Conservation (phyloP, 2,113 vertebrate genomes). For the Lonchura striata region DNA sequence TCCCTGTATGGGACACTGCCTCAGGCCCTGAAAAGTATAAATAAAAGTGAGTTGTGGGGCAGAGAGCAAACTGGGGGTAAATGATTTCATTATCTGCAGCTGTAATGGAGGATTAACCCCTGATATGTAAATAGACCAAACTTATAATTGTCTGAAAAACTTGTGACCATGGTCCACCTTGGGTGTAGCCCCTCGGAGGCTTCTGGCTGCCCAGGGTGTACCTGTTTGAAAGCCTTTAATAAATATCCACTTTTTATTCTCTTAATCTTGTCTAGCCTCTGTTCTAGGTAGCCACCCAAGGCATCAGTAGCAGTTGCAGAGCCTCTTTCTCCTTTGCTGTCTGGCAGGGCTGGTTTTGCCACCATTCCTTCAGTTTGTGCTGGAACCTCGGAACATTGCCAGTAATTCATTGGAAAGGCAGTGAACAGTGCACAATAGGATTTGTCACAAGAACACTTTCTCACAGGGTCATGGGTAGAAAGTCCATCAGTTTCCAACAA, state of each 20-base stretch:
- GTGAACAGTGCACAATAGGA: not conserved
- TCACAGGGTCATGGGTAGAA: not conserved
- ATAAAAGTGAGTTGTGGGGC: too few relatives aligned
- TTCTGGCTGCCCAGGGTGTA: not conserved
- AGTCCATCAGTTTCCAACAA: not conserved
- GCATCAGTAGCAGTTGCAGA: not conserved
- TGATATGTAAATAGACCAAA: not conserved
- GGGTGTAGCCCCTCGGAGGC: not conserved
- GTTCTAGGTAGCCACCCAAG: not conserved
- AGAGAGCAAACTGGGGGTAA: too few relatives aligned
- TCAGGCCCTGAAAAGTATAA: not conserved
- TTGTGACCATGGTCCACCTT: accelerated
- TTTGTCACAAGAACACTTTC: not conserved
- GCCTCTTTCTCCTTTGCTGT: not conserved
- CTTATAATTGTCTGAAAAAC: not conserved
- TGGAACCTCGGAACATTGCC: not conserved
- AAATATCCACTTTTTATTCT: not conserved
- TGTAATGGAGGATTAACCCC: not conserved
- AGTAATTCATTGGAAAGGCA: not conserved
- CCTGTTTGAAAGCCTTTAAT: not conserved
- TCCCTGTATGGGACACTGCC: not conserved
- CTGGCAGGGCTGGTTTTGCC: not conserved
- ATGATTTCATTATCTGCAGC: not conserved
- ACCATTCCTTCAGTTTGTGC: not conserved
- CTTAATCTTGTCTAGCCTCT: not conserved